These are phyloP conservation scores for Cinclus cinclus DNA, from an alignment of 2,113 vertebrate genomes.

Conservation along the genomic window DNA sequence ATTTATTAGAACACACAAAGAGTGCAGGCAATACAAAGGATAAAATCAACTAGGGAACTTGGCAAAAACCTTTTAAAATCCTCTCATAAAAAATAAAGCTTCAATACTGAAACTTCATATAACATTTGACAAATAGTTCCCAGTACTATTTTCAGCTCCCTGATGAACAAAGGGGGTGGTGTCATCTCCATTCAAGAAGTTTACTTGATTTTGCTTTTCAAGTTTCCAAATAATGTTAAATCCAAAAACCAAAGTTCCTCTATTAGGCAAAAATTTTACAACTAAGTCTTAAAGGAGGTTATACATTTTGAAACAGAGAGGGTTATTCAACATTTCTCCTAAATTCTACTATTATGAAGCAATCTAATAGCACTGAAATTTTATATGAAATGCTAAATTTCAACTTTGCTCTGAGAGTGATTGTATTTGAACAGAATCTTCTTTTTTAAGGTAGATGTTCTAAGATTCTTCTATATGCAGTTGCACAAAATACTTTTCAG, in stretches of 20 bases:
- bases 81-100: not conserved
- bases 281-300: not conserved
- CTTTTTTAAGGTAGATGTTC: not conserved
- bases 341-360: not conserved
- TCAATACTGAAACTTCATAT: not conserved
- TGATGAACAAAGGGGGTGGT: not conserved
- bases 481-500: not conserved
- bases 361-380: not conserved
- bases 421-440: not conserved
- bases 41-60: not conserved
- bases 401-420: not conserved
- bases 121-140: not conserved
- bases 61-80: not conserved
- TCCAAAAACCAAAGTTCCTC: not conserved
- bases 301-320: not conserved
- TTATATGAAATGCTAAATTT: not conserved
- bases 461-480: not conserved
- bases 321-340: not conserved
- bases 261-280: not conserved
- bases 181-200: not conserved
- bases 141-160: not conserved
- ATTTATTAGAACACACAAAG: not conserved
- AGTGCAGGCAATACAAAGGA: not conserved
- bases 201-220: not conserved
- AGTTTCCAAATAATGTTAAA: not conserved